Base-by-base conservation (phyloP, 2,797 vertebrate genomes). In the Xenentodon cancila region DNA sequence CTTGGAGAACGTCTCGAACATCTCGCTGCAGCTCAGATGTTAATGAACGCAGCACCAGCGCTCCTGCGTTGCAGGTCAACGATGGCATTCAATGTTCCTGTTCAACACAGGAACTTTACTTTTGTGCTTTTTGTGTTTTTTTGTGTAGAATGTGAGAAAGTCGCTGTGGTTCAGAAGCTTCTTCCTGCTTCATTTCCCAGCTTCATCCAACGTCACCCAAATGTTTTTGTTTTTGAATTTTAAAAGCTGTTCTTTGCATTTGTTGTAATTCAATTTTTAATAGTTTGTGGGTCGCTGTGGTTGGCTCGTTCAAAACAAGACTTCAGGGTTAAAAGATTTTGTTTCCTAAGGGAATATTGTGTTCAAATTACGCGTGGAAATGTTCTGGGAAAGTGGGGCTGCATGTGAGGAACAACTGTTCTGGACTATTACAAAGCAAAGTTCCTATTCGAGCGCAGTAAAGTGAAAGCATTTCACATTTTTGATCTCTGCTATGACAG, bases 231-330 rank as follows among this genome's bases (percentile, higher is more conserved):
- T 59, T 48, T 19, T 9, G 5, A 3, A 25, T 19, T 44, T 68
- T 57, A 53, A 51, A 85, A 66, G 68, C 40, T 4, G 58, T 11
- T 64, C 64, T 53, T 57, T 75, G 58, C 44, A 75, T 47, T 64
- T 77, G 58, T 77, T 68, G 81, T 91, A 79, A 82, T 86, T 86
- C 78, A 46, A 51, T 67, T 73, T 48, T 51, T 61, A 19, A 50
- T n/a, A n/a, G n/a, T n/a, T n/a, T n/a, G n/a, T n/a, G n/a, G n/a
- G n/a, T 25, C 25, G 25, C 25, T 25, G 25, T 5, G 48, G 51
- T 62, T 1, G 7, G 17, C 51, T 63, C 11, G 17, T 32, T 5
- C 44, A 48, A 68, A 42, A 51, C 25, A 37, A 18, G 2, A 62
- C 46, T 19, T 64, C 27, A 55, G 37, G 67, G 53, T 53, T 32